Conservation (phyloP, 2,113 vertebrate genomes). For the Neodon shergylaensis region DNA sequence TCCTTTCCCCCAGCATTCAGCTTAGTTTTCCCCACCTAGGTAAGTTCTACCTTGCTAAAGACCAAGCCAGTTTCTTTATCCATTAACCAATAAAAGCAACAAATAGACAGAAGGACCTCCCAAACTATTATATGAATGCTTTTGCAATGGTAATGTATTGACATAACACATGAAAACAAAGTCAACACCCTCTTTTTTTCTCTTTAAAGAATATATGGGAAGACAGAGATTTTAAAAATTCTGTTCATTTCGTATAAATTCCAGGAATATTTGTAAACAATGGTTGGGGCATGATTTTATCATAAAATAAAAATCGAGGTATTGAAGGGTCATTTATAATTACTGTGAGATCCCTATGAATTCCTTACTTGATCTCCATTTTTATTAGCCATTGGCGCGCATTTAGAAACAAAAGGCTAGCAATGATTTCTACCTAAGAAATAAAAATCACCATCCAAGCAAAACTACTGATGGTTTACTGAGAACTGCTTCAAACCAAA, state of each 20-base stretch:
- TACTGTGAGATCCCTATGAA: neutral
- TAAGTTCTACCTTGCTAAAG: too few species aligned
- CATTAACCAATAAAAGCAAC: too few species aligned
- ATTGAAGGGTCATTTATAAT: neutral
- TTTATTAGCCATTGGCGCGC: conserved; percentile 14
- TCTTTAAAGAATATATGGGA: neutral
- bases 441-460: conserved; percentile 14
- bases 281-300: neutral
- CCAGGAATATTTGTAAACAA: neutral
- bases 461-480: conserved; percentile 10
- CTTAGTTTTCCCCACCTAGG: too few species aligned
- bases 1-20: too few species aligned
- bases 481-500: neutral
- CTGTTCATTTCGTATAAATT: neutral
- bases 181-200: neutral
- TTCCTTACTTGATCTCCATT: conserved; percentile 42
- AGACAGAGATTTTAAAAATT: neutral
- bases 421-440: conserved; percentile 43
- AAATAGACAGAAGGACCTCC: too few species aligned
- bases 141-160: conserved; percentile 37
- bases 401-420: conserved; percentile 53
- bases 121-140: neutral
- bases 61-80: too few species aligned
- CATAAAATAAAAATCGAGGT: neutral
- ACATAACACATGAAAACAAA: conserved; percentile 43